Percentiles rank a stretch among this genome's conserved stretches.
phyloP scores from a whole-genome alignment of 92 coral and sea anemone species.

The Palythoa grandis region DNA sequence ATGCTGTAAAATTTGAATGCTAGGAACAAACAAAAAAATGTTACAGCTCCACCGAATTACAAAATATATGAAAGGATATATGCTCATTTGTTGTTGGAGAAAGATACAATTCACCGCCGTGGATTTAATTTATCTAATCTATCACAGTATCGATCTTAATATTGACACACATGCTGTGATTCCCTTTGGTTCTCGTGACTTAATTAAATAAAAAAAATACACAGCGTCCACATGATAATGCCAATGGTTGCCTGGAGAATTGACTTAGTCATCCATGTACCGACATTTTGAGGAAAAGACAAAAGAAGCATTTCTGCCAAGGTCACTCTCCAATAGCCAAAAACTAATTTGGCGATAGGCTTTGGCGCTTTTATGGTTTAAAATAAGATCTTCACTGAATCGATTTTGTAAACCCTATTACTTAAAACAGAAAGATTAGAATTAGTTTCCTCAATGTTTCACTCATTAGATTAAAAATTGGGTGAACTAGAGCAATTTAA shows the following conservation, averaged over 20 bases:
- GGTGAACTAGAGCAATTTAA: too few relatives aligned
- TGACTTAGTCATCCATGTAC: neutral
- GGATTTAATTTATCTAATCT: neutral
- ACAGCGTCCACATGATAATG: conserved; percentile 7
- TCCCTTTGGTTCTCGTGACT: neutral
- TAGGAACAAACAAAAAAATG: neutral
- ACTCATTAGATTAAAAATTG: too few relatives aligned
- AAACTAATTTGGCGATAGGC: neutral
- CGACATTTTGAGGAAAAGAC: neutral
- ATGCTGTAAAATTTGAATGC: neutral
- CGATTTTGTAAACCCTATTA: neutral
- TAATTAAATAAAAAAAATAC: neutral
- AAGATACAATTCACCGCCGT: neutral
- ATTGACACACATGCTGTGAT: neutral
- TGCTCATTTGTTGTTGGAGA: neutral
- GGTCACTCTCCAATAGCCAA: neutral
- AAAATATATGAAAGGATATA: neutral
- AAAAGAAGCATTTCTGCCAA: neutral
- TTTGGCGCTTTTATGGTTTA: neutral
- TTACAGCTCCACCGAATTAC: neutral
- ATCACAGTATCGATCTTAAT: conserved; percentile 26
- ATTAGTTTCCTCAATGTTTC: too few relatives aligned
- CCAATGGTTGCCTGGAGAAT: neutral
- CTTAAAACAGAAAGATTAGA: too few relatives aligned
- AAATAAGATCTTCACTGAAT: neutral